phyloP scores from a whole-genome alignment of 2,113 vertebrate genomes.

The Sturnira hondurensis region DNA sequence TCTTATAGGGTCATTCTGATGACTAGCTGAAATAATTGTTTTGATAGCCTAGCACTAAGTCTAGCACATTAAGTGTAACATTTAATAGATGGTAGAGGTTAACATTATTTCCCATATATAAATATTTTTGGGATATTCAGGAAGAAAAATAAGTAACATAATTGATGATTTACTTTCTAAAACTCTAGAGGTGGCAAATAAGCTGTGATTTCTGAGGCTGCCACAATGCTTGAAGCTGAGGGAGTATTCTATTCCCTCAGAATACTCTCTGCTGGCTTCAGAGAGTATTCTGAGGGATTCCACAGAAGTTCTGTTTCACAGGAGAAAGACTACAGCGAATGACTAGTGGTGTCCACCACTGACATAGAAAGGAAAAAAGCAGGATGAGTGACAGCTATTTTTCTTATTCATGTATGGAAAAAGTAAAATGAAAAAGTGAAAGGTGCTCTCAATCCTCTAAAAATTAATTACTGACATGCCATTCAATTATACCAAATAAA shows the following conservation, averaged over 20 bases:
- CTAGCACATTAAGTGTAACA: neutral
- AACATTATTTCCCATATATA: neutral
- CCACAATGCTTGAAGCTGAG: rapidly evolving
- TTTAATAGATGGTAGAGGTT: neutral
- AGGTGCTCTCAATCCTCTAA: neutral
- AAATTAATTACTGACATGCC: neutral
- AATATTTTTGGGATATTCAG: neutral
- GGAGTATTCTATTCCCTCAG: too few relatives aligned
- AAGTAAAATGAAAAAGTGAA: neutral
- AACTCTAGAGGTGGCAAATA: neutral
- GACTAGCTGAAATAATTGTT: neutral
- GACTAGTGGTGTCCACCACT: rapidly evolving
- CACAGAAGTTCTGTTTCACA: neutral
- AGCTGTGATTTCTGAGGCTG: neutral
- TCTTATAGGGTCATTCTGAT: neutral
- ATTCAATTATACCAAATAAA: neutral
- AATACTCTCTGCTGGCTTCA: neutral
- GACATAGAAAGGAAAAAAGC: neutral
- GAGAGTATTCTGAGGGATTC: too few relatives aligned
- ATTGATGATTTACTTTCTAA: neutral
- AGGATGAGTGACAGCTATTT: neutral
- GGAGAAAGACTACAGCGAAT: neutral
- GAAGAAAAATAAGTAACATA: neutral
- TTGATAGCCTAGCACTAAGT: neutral
- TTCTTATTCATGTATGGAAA: neutral